phyloP scores from a whole-genome alignment of 2,888 invertebrate genomes.

The Drosophila imparisetae region DNA sequence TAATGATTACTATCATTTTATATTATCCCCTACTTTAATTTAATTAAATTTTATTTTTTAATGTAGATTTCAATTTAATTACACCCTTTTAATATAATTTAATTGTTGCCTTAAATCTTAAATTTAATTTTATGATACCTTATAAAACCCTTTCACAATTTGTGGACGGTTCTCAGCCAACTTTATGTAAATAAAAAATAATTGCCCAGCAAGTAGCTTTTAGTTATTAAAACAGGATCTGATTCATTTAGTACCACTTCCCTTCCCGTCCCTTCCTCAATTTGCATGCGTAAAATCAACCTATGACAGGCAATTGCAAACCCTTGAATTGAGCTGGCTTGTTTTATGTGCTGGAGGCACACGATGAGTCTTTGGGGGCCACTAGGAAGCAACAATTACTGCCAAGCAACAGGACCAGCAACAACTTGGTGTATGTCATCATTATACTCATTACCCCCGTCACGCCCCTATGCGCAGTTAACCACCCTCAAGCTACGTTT shows the following conservation, averaged over 20 bases:
- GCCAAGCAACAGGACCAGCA: conserved; percentile 15
- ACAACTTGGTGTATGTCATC: conserved; percentile 58
- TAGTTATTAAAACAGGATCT: conserved; percentile 1
- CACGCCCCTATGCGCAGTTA: conserved; percentile 36
- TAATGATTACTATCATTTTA: neutral
- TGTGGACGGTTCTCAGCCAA: neutral
- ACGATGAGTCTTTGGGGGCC: conserved; percentile 19
- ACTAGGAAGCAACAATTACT: conserved; percentile 44
- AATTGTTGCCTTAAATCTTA: neutral
- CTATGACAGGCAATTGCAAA: conserved; percentile 4
- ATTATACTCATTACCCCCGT: conserved; percentile 55
- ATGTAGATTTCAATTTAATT: too few relatives aligned
- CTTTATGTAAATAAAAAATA: neutral
- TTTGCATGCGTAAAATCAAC: conserved; percentile 18
- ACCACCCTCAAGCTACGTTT: conserved; percentile 44
- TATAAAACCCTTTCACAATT: neutral
- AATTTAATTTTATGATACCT: neutral
- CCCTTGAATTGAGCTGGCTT: conserved; percentile 20
- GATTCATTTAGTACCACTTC: neutral
- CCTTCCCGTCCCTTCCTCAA: neutral
- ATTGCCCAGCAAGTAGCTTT: neutral
- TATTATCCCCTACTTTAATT: neutral
- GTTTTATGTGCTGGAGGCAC: conserved; percentile 44
- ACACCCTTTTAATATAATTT: neutral
- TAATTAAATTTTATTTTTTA: neutral